These are phyloP conservation scores for Grallaria varia DNA, from an alignment of 2,113 vertebrate genomes.

Conservation along the genomic window DNA sequence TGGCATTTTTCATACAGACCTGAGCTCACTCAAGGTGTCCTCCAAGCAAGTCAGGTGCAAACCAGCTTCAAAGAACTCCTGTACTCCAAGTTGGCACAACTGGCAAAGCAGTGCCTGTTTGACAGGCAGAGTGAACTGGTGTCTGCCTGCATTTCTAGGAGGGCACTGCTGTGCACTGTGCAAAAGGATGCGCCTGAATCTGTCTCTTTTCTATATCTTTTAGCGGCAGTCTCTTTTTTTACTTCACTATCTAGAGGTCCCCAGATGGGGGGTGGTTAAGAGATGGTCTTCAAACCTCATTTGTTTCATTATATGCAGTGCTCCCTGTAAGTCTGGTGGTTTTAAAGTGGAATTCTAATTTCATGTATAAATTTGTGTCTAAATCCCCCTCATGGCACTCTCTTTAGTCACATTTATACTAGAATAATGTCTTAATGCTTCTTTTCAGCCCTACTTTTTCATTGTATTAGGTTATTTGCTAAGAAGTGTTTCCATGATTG, in stretches of 20 bases:
- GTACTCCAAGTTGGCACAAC: not conserved
- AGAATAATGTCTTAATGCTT: not conserved
- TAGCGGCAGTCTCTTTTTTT: not conserved
- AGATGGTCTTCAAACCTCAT: not conserved
- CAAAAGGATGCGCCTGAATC: not conserved
- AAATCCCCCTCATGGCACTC: not conserved
- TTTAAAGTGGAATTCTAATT: not conserved
- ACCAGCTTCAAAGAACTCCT: not conserved
- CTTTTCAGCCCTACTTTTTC: not conserved
- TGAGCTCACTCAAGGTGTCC: not conserved
- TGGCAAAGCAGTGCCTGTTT: not conserved
- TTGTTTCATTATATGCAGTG: not conserved
- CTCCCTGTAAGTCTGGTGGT: not conserved
- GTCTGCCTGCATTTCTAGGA: not conserved
- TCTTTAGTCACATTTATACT: not conserved
- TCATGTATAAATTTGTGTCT: not conserved
- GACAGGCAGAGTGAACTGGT: not conserved
- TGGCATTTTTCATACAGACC: not conserved
- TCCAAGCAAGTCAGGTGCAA: not conserved
- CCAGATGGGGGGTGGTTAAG: not conserved
- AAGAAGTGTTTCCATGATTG: not conserved
- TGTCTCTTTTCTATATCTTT: not conserved
- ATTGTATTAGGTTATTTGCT: not conserved
- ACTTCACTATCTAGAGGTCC: not conserved
- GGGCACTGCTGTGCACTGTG: not conserved